Evolutionary conservation across 1,140 invertebrate genomes (phyloP).

Genomic region (Adelges cooleyi): DNA sequence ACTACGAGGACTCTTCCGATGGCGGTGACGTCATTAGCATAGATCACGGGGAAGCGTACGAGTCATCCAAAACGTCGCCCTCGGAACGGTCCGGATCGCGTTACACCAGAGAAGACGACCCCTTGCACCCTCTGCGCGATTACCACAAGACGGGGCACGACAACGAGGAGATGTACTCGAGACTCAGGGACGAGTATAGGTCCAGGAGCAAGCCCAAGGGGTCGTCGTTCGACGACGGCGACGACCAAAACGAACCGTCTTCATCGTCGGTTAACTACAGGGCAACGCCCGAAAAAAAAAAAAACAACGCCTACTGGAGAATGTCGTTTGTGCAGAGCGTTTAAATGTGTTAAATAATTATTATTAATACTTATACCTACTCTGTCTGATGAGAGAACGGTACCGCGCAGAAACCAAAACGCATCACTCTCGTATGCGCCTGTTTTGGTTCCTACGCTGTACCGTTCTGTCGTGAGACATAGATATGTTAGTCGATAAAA

Average conservation of each 20-base stretch:
- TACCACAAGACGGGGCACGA: neutral
- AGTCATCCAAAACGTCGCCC: neutral
- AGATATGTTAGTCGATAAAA: too few species aligned
- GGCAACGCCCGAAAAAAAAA: neutral
- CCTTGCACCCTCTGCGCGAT: neutral
- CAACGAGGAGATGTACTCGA: neutral
- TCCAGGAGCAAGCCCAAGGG: neutral
- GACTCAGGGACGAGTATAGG: neutral
- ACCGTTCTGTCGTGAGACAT: too few species aligned
- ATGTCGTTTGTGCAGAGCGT: constrained; percentile 4
- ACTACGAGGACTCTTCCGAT: neutral
- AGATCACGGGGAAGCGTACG: neutral
- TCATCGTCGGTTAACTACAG: neutral
- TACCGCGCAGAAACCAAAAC: too few species aligned
- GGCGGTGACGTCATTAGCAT: neutral
- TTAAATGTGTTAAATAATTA: too few species aligned
- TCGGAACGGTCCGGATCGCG: neutral
- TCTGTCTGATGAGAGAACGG: too few species aligned
- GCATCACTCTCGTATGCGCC: too few species aligned
- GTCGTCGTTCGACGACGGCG: too few species aligned
- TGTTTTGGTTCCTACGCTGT: too few species aligned
- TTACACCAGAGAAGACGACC: neutral
- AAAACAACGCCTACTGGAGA: neutral
- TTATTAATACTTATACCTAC: too few species aligned
- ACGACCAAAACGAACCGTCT: neutral